Conservation (phyloP, 1,140 invertebrate species). For the Charaxes varanes region DNA sequence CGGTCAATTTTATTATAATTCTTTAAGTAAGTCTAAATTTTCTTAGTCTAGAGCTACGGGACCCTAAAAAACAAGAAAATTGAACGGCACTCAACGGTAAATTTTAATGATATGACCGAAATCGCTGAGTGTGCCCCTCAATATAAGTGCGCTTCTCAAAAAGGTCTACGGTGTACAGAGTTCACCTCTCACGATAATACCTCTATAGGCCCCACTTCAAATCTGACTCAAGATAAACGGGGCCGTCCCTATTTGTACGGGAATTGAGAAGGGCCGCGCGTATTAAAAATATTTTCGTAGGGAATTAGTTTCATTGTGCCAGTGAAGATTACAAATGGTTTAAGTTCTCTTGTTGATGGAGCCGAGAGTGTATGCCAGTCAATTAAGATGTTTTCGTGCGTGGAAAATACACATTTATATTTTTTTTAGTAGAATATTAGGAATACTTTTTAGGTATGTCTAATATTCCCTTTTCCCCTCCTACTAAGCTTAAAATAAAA, state of each 20-base stretch:
- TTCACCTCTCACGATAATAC: slow-evolving; percentile 29
- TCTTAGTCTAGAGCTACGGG: too few relatives aligned
- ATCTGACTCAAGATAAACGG: slow-evolving; percentile 21
- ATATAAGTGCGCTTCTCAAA: slow-evolving; percentile 24
- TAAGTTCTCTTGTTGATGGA: neutral
- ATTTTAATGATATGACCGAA: slow-evolving; percentile 31
- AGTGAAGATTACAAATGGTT: slow-evolving; percentile 1
- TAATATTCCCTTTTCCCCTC: too few relatives aligned
- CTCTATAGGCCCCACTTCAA: slow-evolving; percentile 27
- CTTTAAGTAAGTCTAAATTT: too few relatives aligned
- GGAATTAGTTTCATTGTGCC: slow-evolving; percentile 4
- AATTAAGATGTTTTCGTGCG: too few relatives aligned
- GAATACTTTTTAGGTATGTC: too few relatives aligned
- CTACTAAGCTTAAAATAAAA: too few relatives aligned
- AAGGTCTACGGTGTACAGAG: slow-evolving; percentile 28
- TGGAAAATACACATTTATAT: too few relatives aligned
- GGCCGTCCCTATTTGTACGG: slow-evolving; percentile 21
- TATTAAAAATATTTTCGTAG: slow-evolving; percentile 6
- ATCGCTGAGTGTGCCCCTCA: slow-evolving; percentile 23
- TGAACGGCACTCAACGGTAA: too few relatives aligned
- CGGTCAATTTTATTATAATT: too few relatives aligned
- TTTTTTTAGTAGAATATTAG: too few relatives aligned
- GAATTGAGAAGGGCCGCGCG: slow-evolving; percentile 2
- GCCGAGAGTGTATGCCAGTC: too few relatives aligned
- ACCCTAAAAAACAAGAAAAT: too few relatives aligned